These are phyloP conservation scores for Tribolium freemani DNA, from an alignment of 2,888 invertebrate species.

Conservation along the genomic window DNA sequence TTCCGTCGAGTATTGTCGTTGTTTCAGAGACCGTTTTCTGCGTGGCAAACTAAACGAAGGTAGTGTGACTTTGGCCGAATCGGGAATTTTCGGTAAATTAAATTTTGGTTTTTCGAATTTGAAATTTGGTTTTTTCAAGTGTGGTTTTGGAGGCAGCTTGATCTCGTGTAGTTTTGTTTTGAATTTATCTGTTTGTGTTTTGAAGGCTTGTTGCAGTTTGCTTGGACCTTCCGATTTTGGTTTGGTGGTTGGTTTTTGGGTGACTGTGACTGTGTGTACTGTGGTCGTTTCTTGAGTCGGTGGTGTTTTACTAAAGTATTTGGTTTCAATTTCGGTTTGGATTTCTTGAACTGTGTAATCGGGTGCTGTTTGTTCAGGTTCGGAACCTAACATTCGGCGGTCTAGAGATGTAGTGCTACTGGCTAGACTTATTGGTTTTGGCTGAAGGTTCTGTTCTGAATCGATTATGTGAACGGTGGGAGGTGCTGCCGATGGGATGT, in stretches of 20 bases:
- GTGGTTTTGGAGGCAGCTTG: conserved; percentile 73
- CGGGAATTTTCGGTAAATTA: conserved; percentile 74
- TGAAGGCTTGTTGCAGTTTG: conserved; percentile 77
- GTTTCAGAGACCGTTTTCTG: conserved; percentile 64
- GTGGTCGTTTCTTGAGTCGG: neutral
- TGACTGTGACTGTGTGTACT: conserved; percentile 70
- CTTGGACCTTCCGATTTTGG: conserved; percentile 40
- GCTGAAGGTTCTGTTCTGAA: conserved; percentile 18
- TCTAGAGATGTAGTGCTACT: conserved; percentile 42
- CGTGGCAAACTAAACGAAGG: conserved; percentile 70
- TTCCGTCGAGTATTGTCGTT: conserved; percentile 69
- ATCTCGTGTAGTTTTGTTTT: conserved; percentile 72
- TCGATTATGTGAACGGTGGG: conserved; percentile 43
- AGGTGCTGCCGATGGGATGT: conserved; percentile 57
- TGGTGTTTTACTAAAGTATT: conserved; percentile 72
- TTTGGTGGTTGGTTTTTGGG: conserved; percentile 49
- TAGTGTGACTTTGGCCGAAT: conserved; percentile 75
- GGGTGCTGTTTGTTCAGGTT: conserved; percentile 22
- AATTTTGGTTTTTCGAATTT: conserved; percentile 71
- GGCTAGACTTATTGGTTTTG: conserved; percentile 16
- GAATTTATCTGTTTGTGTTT: conserved; percentile 80
- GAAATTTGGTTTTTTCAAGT: conserved; percentile 67
- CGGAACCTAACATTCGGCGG: conserved; percentile 40
- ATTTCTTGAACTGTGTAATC: conserved; percentile 68
- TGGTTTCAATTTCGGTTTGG: conserved; percentile 73